These are phyloP conservation scores for Hippocampus guttulatus DNA, from an alignment of 2,113 vertebrate species.

Conservation along the genomic window DNA sequence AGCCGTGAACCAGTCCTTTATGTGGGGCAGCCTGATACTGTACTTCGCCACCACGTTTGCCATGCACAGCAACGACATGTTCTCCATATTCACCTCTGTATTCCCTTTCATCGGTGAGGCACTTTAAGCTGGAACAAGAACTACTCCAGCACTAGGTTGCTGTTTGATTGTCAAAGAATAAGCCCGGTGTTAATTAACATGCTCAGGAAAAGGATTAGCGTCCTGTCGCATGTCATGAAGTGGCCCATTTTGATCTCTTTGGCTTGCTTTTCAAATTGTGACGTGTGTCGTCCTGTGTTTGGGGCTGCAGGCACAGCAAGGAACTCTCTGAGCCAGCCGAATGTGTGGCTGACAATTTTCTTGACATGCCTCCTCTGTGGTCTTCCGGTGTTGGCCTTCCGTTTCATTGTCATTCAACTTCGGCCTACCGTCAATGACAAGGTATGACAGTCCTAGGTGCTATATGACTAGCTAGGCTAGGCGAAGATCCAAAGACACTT, in stretches of 20 bases:
- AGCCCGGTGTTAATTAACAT: background rate
- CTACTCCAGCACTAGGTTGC: background rate
- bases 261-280: background rate
- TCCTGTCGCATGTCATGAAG: background rate
- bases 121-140: background rate
- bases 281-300: constrained; percentile 10
- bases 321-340: constrained; percentile 84
- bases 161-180: background rate
- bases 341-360: constrained; percentile 82
- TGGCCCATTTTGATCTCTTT: background rate
- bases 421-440: constrained; percentile 79
- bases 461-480: too few relatives aligned
- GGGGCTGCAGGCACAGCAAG: constrained; percentile 79
- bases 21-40: constrained; percentile 89
- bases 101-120: constrained; percentile 83
- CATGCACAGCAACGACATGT: constrained; percentile 90
- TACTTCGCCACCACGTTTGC: constrained; percentile 88
- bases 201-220: background rate
- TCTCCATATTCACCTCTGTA: constrained; percentile 77
- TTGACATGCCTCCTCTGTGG: constrained; percentile 80
- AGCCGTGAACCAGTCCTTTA: constrained; percentile 85
- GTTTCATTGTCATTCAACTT: constrained; percentile 77
- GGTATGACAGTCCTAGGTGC: constrained; percentile 57
- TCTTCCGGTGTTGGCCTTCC: constrained; percentile 77
- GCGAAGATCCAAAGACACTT: too few relatives aligned